Evolutionary conservation across 1,140 invertebrate genomes (phyloP), one percentile per base, ranked within the genome.

Genomic region (Sipha flava): DNA sequence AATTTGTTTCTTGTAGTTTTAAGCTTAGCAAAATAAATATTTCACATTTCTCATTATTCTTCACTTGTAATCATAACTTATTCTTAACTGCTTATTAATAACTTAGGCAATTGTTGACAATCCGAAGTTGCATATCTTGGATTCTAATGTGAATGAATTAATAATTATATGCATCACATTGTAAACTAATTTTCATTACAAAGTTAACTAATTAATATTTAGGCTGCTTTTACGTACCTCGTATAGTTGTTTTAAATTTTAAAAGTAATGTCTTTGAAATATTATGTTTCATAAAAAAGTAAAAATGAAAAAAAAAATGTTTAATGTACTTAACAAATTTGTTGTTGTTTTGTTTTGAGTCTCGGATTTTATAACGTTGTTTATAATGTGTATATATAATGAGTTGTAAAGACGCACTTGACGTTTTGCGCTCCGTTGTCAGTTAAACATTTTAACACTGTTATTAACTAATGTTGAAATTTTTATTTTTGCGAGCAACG

Each of bases 71-170:
- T 77, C 49, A 75, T 57, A 54, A 57, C 52, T 57, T 77, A 77
- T 59, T 59, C 16, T 26, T 59, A 40, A 59, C 21, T 57, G 73
- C 73, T 77, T 77, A 26, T 59, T 59, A 59, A 23, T 18, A 26
- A 59, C 52, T 77, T 77, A 77, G 73, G 52, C 49, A 57, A 77
- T 57, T 77, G 73, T 77, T 77, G 73, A 77, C 73, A 77, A 77
- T 77, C 73, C 73, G 21, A 77, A 59, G 12, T 77, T 57, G 73
- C 73, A 77, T 77, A 77, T 77, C 73, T 77, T 77, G 73, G 73
- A 77, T 77, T 77, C 12, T 57, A 43, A 40, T 75, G 68, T 16
- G 49, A 72, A 49, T 31, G 18, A 45, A 62, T 66, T 40, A 21
- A 45, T 47, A 45, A 47, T 45, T n/a, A 29, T 49, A 68, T 10